phyloP scores from a whole-genome alignment of 2,113 vertebrate species.

The Sminthopsis crassicaudata region DNA sequence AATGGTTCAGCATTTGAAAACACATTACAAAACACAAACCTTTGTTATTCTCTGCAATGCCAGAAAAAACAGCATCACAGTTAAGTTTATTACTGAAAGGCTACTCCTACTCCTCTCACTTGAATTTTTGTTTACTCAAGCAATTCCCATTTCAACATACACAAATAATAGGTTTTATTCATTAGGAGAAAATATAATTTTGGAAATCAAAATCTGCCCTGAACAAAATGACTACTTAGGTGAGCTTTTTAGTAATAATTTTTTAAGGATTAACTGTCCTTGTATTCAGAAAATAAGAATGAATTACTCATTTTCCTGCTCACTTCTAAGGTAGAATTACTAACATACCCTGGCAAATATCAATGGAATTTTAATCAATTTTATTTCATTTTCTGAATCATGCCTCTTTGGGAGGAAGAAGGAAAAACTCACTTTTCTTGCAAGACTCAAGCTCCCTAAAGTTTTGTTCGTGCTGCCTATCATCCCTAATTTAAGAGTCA shows the following conservation, averaged over 20 bases:
- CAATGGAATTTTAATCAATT: not conserved
- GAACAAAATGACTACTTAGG: not conserved
- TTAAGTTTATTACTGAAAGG: constrained; percentile 1
- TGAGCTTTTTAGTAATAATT: not conserved
- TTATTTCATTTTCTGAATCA: not conserved
- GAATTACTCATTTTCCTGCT: not conserved
- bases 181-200: not conserved
- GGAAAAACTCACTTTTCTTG: not conserved
- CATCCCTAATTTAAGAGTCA: not conserved
- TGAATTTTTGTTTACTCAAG: not conserved
- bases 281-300: not conserved
- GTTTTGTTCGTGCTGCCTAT: not conserved
- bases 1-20: not conserved
- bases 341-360: not conserved
- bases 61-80: not conserved
- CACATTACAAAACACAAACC: not conserved
- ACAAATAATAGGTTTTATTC: not conserved
- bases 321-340: not conserved
- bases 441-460: not conserved
- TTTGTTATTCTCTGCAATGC: not conserved
- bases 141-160: not conserved
- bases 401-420: not conserved
- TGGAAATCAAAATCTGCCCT: not conserved
- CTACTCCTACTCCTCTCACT: not conserved
- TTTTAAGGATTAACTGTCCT: too few relatives aligned